Base-by-base conservation (phyloP, 2,888 invertebrate genomes). In the Euplagia quadripunctaria region DNA sequence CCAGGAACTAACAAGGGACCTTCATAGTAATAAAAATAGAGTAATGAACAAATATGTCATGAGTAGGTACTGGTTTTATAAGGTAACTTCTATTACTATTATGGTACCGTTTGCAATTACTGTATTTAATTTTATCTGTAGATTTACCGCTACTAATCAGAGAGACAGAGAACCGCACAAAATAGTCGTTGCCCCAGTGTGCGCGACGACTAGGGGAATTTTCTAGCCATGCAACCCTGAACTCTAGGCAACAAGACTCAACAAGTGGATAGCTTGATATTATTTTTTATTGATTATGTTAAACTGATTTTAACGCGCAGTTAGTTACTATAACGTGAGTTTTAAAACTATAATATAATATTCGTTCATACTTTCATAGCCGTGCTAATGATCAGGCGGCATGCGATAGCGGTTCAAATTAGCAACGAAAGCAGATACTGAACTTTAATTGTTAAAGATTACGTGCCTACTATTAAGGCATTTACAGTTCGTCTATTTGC, bases 391-490 rank as follows among this genome's bases (percentile, higher is more conserved):
- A 81, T 70, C 71, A 67, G 70, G 55, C 58, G 69, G 69, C 81
- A 81, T 81, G 81, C 81, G 80, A 81, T 64, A 72, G 72, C 55
- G 64, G 75, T 70, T 68, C 64, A 74, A 74, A 74, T 82, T 73
- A 72, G 80, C 74, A 69, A 75, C 74, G 74, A 77, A 79, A 70
- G 71, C 74, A 75, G 72, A 77, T 73, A 77, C 52, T 74, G 61
- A 82, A 80, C 70, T 75, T 82, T 73, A 82, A 80, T 82, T 82
- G 79, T 72, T 82, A 20, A 70, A 81, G 75, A 81, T 81, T 72
- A 70, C 20, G 42, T 74, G 68, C 66, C 16, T 17, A 46, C 20
- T 43, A 31, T 65, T 71, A 43, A 5, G 20, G 42, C 70, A 74
- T 63, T 49, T 70, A 74, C 65, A 68, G 67, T 46, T 68, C 70